Percentiles rank a stretch among this genome's conserved stretches.
phyloP scores from a whole-genome alignment of 2,888 invertebrate species.

The Salticus scenicus region DNA sequence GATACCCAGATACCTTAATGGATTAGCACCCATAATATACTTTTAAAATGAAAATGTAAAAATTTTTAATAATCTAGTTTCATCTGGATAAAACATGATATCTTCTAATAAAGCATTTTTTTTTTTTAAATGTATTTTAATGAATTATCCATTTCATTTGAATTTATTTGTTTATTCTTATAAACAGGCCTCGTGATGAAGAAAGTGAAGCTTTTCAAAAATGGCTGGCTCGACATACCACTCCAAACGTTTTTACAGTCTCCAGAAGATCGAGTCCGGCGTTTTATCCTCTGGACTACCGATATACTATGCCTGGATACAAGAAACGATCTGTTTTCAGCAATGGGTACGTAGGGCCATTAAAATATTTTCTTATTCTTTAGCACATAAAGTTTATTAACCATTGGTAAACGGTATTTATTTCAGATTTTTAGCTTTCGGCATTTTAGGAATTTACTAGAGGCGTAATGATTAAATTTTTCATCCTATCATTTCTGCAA shows the following conservation, averaged over 20 bases:
- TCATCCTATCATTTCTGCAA: no score
- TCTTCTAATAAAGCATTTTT: no score
- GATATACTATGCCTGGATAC: constrained; percentile 48
- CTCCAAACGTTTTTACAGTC: constrained; percentile 48
- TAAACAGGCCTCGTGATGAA: constrained; percentile 35
- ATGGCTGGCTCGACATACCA: constrained; percentile 51
- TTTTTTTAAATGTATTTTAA: no score
- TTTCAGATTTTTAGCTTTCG: neutral
- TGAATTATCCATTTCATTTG: no score
- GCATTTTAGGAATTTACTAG: no score
- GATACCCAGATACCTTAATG: no score
- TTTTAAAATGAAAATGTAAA: no score
- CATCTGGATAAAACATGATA: no score
- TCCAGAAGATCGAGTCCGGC: constrained; percentile 42
- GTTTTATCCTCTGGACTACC: constrained; percentile 65
- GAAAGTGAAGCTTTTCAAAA: constrained; percentile 38
- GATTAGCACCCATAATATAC: no score
- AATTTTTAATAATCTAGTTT: no score
- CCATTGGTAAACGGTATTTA: neutral
- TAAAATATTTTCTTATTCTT: neutral
- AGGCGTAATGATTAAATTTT: no score
- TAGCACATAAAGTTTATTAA: neutral
- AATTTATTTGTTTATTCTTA: no score
- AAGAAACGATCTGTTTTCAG: constrained; percentile 34
- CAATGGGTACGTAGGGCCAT: constrained; percentile 28